phyloP scores from a whole-genome alignment of 2,797 vertebrate genomes.

The Astyanax mexicanus region DNA sequence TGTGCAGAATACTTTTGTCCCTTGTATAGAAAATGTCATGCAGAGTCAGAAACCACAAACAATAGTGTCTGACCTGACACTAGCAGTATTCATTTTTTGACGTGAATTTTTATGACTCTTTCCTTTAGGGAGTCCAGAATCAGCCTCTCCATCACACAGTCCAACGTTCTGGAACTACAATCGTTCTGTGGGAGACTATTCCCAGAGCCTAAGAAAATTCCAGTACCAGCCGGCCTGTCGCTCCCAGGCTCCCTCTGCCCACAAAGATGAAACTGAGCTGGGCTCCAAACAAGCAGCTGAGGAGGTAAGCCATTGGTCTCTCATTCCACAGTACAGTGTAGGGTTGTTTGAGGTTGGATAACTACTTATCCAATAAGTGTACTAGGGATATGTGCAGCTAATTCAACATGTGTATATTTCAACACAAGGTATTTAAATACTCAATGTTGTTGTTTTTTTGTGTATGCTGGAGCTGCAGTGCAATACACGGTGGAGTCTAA shows the following conservation, averaged over 20 bases:
- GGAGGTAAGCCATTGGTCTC: conserved; percentile 79
- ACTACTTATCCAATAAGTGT: background rate
- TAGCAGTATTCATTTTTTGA: background rate
- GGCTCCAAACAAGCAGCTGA: conserved; percentile 96
- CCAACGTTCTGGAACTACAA: conserved; percentile 96
- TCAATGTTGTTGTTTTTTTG: no score
- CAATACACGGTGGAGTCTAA: no score
- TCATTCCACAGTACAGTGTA: background rate
- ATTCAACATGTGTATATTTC: no score
- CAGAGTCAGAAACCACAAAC: background rate
- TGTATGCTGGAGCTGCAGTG: no score
- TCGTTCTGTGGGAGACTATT: conserved; percentile 88
- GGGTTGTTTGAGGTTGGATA: background rate
- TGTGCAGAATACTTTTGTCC: background rate
- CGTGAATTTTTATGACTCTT: no score
- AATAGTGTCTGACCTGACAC: background rate
- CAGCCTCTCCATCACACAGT: conserved; percentile 87
- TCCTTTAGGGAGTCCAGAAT: conserved; percentile 88
- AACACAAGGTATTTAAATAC: background rate
- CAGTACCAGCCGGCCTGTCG: conserved; percentile 94
- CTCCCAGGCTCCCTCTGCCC: conserved; percentile 91
- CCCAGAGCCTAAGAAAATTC: conserved; percentile 93
- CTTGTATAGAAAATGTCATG: background rate
- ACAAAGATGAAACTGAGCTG: conserved; percentile 94
- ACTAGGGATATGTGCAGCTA: no score